Conservation (phyloP, 1,140 invertebrate species). For the Hylaeus anthracinus region DNA sequence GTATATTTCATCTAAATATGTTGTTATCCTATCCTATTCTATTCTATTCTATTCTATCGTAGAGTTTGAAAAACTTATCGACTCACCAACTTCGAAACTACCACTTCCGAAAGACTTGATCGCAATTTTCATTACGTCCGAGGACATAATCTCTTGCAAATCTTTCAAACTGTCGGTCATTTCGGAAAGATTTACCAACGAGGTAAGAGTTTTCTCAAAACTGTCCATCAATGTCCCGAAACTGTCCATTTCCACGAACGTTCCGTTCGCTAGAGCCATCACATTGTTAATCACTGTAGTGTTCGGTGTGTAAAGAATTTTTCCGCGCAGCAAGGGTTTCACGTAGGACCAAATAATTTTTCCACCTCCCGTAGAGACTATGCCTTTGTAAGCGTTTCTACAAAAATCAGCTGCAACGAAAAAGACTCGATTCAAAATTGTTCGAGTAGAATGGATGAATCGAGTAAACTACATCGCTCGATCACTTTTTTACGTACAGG, state of each 20-base stretch:
- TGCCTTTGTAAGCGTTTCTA: conserved; percentile 82
- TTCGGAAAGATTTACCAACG: conserved; percentile 77
- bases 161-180: conserved; percentile 79
- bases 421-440: not conserved
- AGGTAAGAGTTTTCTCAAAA: conserved; percentile 78
- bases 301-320: conserved; percentile 84
- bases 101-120: conserved; percentile 71
- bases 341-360: conserved; percentile 86
- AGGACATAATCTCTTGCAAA: conserved; percentile 77
- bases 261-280: conserved; percentile 82
- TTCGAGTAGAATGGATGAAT: too few relatives aligned
- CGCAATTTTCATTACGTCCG: conserved; percentile 74
- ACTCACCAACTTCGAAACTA: conserved; percentile 57
- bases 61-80: too few relatives aligned
- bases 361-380: conserved; percentile 82
- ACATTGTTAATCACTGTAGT: conserved; percentile 79
- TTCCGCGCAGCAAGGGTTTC: conserved; percentile 85
- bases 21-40: too few relatives aligned
- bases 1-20: too few relatives aligned
- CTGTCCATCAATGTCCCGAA: conserved; percentile 78
- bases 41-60: too few relatives aligned
- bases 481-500: conserved; percentile 79
- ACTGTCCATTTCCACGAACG: conserved; percentile 82
- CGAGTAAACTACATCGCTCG: not conserved
- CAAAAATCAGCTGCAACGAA: conserved; percentile 82